These are phyloP conservation scores for Pterocles orientalis DNA, from an alignment of 2,113 vertebrate genomes.

Conservation along the genomic window DNA sequence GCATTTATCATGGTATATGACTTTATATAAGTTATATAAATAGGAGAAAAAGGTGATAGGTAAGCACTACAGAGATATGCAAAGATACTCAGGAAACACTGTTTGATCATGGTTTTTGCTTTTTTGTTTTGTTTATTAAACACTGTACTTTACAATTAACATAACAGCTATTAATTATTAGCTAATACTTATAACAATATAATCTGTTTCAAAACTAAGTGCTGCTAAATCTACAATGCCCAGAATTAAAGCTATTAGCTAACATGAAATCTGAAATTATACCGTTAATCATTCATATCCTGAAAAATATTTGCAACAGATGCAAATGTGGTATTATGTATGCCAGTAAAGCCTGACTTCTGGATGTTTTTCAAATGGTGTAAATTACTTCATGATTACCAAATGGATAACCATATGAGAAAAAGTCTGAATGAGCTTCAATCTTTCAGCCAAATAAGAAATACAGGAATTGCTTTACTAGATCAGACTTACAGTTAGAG, in stretches of 20 bases:
- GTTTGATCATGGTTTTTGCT: not conserved
- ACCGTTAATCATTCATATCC: not conserved
- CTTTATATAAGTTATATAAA: not conserved
- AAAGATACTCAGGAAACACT: not conserved
- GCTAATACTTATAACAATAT: not conserved
- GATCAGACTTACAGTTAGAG: not conserved
- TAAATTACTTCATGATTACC: not conserved
- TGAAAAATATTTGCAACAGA: constrained; percentile 10
- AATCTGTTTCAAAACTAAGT: constrained; percentile 2
- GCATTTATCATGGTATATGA: not conserved
- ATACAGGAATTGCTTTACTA: not conserved
- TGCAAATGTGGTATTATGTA: not conserved
- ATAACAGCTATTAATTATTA: not conserved
- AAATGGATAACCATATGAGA: not conserved
- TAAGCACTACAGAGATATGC: not conserved
- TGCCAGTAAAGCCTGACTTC: not conserved
- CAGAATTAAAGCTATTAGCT: not conserved
- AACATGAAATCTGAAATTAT: not conserved
- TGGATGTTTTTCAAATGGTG: not conserved
- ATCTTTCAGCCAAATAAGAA: not conserved
- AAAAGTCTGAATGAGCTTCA: not conserved
- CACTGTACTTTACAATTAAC: not conserved
- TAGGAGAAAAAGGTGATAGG: not conserved
- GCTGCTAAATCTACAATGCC: not conserved
- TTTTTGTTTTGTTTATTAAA: not conserved